phyloP scores from a whole-genome alignment of 2,113 vertebrate genomes.

The Sapayoa aenigma region DNA sequence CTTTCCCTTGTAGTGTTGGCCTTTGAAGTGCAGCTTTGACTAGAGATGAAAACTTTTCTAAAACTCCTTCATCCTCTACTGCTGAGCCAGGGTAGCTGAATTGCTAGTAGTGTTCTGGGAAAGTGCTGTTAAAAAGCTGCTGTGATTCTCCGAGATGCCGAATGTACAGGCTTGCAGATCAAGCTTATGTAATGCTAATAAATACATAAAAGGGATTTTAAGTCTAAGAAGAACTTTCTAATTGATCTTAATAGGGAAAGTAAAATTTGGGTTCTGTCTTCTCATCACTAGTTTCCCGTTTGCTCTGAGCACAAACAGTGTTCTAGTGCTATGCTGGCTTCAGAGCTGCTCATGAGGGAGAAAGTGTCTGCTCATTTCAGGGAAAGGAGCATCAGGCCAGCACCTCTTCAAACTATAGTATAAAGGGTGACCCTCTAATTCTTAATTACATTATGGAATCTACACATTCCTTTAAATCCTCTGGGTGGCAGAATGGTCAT shows the following conservation, averaged over 20 bases:
- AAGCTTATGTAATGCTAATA: constrained; percentile 13
- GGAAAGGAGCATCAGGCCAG: not conserved
- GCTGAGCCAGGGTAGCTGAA: not conserved
- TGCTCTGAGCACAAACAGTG: not conserved
- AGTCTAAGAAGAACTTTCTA: not conserved
- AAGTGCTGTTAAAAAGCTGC: not conserved
- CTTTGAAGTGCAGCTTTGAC: not conserved
- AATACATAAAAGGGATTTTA: constrained; percentile 33
- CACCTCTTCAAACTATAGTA: not conserved
- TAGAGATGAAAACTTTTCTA: not conserved
- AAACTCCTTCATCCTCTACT: not conserved
- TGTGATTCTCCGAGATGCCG: not conserved
- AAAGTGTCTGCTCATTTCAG: not conserved
- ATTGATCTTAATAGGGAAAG: not conserved
- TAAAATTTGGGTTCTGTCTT: not conserved
- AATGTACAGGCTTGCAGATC: not conserved
- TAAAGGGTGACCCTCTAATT: not conserved
- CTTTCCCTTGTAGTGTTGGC: not conserved
- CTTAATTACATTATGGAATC: not conserved
- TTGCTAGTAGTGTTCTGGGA: not conserved
- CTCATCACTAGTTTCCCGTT: not conserved
- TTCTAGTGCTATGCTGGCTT: not conserved
- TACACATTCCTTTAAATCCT: not conserved
- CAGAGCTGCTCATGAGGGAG: not conserved
- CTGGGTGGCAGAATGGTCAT: not conserved